Conservation (phyloP, 1,140 invertebrate species). For the Helicoverpa armigera region DNA sequence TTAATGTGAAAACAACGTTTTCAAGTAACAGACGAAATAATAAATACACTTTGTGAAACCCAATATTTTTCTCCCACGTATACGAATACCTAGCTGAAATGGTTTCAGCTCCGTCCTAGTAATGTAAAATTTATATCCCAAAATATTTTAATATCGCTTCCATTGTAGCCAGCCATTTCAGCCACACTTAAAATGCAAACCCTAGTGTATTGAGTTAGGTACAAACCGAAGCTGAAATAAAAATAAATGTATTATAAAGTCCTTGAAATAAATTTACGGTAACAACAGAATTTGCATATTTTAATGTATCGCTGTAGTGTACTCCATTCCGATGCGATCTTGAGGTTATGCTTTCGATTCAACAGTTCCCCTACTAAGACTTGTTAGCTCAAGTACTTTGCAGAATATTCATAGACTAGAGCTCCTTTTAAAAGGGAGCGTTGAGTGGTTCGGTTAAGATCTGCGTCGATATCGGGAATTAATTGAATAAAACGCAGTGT, state of each 20-base stretch:
- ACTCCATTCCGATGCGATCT: slow-evolving; percentile 35
- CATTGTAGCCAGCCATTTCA: neutral
- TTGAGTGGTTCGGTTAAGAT: slow-evolving; percentile 67
- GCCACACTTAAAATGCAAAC: neutral
- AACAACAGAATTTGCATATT: slow-evolving; percentile 42
- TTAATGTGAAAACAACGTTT: slow-evolving; percentile 3
- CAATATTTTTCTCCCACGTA: slow-evolving; percentile 10
- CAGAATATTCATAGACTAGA: slow-evolving; percentile 71
- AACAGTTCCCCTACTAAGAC: slow-evolving; percentile 51
- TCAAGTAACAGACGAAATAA: slow-evolving; percentile 1
- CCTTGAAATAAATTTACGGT: slow-evolving; percentile 31
- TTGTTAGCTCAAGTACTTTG: slow-evolving; percentile 70
- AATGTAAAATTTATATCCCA: neutral
- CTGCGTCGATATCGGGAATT: slow-evolving; percentile 75
- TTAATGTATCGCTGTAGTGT: slow-evolving; percentile 37
- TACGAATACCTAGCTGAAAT: neutral
- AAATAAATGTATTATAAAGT: slow-evolving; percentile 28
- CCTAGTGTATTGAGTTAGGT: neutral
- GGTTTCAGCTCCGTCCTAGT: neutral
- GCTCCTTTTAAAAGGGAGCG: slow-evolving; percentile 70
- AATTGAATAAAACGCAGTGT: slow-evolving; percentile 81
- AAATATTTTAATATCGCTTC: neutral
- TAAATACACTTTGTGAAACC: slow-evolving; percentile 14
- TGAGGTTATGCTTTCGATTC: slow-evolving; percentile 37
- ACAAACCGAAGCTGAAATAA: neutral